Evolutionary conservation across 2,113 vertebrate species (phyloP).

Genomic region (Rhombomys opimus): DNA sequence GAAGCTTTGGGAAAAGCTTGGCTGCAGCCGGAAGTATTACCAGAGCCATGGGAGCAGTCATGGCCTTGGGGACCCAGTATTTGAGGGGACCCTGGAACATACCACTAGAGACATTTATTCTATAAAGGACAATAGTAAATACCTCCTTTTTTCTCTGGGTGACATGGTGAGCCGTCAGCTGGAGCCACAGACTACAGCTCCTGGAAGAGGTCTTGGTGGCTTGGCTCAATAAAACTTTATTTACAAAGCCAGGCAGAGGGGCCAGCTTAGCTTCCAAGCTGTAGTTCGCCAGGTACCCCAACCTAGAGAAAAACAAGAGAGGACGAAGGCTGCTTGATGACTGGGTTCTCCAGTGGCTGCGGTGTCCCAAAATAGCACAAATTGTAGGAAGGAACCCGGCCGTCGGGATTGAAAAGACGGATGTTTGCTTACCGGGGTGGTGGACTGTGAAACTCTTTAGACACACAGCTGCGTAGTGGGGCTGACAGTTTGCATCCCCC

Average conservation of each 20-base stretch:
- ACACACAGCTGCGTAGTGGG: too few species aligned
- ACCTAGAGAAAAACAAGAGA: neutral
- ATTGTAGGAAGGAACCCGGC: conserved; percentile 72
- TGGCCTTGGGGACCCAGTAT: neutral
- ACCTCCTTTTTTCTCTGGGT: neutral
- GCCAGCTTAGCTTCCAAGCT: neutral
- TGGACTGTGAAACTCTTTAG: too few species aligned
- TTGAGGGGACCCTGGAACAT: neutral
- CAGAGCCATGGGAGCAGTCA: neutral
- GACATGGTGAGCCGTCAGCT: neutral
- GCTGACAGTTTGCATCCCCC: neutral
- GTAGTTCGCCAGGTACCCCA: neutral
- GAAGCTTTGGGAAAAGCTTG: neutral
- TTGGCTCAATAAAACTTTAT: conserved; percentile 61
- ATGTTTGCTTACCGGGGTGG: conserved; percentile 38
- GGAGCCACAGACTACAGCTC: neutral
- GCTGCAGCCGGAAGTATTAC: neutral
- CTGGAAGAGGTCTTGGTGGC: neutral
- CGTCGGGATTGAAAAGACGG: conserved; percentile 56
- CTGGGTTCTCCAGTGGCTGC: conserved; percentile 6
- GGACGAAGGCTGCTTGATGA: neutral
- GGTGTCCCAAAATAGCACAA: conserved; percentile 68
- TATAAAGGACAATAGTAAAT: neutral
- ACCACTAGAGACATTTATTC: neutral
- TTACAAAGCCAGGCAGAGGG: neutral